phyloP scores from a whole-genome alignment of 1,140 invertebrate genomes.

The Philopotamus ludificatus region DNA sequence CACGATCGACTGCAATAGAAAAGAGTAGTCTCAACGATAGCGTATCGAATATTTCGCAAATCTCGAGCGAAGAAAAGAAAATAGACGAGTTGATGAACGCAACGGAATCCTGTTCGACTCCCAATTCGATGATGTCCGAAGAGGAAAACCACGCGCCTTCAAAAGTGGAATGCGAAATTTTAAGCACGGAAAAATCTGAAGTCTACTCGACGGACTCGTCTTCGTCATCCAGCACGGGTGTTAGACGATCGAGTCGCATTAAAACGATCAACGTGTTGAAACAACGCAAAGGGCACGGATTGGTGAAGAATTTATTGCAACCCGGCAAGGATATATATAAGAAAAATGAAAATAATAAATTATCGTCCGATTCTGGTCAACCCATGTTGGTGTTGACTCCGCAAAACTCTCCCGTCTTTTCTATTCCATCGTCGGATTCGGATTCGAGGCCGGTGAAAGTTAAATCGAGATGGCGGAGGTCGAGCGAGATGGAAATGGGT shows the following conservation, averaged over 20 bases:
- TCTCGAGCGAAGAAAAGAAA: neutral
- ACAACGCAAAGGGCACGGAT: constrained; percentile 59
- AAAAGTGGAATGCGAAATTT: constrained; percentile 28
- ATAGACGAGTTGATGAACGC: neutral
- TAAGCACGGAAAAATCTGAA: constrained; percentile 42
- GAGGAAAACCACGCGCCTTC: constrained; percentile 40
- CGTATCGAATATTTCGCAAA: neutral
- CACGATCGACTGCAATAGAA: neutral
- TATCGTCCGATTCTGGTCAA: neutral
- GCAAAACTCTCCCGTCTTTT: constrained; percentile 48
- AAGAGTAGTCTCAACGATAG: too few relatives aligned
- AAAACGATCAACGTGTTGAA: constrained; percentile 60
- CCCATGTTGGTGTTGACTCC: constrained; percentile 11
- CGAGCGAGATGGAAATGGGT: constrained; percentile 78
- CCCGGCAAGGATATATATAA: constrained; percentile 37
- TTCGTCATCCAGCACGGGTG: constrained; percentile 52
- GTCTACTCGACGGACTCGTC: constrained; percentile 52
- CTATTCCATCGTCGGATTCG: constrained; percentile 52
- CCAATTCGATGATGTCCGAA: constrained; percentile 52
- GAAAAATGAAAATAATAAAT: constrained; percentile 20
- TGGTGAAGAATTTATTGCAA: constrained; percentile 52
- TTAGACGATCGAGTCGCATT: constrained; percentile 59
- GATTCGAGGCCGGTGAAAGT: constrained; percentile 75
- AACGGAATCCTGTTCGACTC: constrained; percentile 51
- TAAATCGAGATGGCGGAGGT: constrained; percentile 80